Base-by-base conservation (phyloP, 1,140 invertebrate species). In the Theocolax elegans region DNA sequence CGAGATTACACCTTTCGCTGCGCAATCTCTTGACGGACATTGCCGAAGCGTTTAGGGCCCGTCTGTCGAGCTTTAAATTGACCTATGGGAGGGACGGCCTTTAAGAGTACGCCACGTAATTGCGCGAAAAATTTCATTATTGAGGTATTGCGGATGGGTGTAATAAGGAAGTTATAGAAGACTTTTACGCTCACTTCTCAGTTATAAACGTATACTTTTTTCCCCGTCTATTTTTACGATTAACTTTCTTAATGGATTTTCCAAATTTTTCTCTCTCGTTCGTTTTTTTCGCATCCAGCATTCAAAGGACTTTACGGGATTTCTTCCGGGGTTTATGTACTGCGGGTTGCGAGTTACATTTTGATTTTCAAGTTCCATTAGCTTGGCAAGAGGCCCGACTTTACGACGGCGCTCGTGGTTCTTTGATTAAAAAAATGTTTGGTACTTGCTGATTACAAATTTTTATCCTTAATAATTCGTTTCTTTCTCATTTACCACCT, bases 11-110 rank as follows among this genome's bases (percentile, higher is more conserved):
- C 35, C 25, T 21, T 4, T 9, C 49, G 12, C 35, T 4, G 19
- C 46, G 51, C 58, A 44, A 60, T 60, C 58, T 46, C 58, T 46
- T 60, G 58, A 46, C 58, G 40, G 42, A 60, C 58, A 60, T 44
- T 21, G 58, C 29, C 58, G 38, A 60, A 60, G 58, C 58, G 58
- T 60, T 60, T 31, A 60, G 25, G 13, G 15, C 58, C 40, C 15
- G 58, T 15, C 3, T 3, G 42, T 19, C 19, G 15, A 46, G 58
- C 21, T 21, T 60, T 44, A 46, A 60, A 60, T 60, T 60, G 58
- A 60, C 58, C 29, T 19, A 35, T 21, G 35, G 35, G 3, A 15
- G 19, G 12, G 17, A 42, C 38, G 35, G 13, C 49, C 15, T 51
- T 10, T 21, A 51, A 51, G 15, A 29, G 23, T 51, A 31, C 3